Evolutionary conservation across 2,113 vertebrate genomes (phyloP), one percentile per base, ranked within the genome.

Genomic region (Lichenostomus cassidix): DNA sequence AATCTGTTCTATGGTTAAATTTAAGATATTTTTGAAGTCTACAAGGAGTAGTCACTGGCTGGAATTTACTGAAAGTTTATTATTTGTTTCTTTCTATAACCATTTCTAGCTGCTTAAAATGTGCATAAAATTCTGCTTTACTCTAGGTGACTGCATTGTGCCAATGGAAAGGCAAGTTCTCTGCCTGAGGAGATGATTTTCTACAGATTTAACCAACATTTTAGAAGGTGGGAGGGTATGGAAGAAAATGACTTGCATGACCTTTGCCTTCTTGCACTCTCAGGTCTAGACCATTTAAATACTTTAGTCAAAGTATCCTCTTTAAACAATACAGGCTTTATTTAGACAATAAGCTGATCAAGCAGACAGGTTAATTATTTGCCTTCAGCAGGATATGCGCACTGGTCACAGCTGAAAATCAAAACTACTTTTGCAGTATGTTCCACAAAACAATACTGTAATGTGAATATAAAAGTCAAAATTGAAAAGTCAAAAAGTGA

Each of bases 301-400:
- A 75, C 82, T 84, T 96, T 50, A 89, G 46, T 50, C 75, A 79
- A 92, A 91, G 74, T 67, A 94, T 70, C 73, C 90, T 94, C 87
- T 95, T 94, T 91, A 94, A 96, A 95, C 35, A 91, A 83, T 49
- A 87, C 70, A 90, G 78, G 60, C 73, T 95, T 94, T 94, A 96
- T 91, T 94, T 92, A 94, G 94, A 82, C 58, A 71, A 41, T 96
- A 97, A 97, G 90, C 90, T 94, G 71, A 84, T 96, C 82, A 77
- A 94, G 75, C 27, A 94, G 73, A 86, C 15, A 83, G 49, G 58
- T 80, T 88, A 90, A 76, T 93, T 87, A 90, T 77, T 81, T 94
- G 49, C n/a, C 37, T 90, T 84, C 87, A 92, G 53, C 65, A 56
- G 88, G 71, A 63, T 58, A 74, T 5, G 29, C 35, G 42, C 44